Base-by-base conservation (phyloP, 2,797 vertebrate species). In the Zenarchopterus dispar region DNA sequence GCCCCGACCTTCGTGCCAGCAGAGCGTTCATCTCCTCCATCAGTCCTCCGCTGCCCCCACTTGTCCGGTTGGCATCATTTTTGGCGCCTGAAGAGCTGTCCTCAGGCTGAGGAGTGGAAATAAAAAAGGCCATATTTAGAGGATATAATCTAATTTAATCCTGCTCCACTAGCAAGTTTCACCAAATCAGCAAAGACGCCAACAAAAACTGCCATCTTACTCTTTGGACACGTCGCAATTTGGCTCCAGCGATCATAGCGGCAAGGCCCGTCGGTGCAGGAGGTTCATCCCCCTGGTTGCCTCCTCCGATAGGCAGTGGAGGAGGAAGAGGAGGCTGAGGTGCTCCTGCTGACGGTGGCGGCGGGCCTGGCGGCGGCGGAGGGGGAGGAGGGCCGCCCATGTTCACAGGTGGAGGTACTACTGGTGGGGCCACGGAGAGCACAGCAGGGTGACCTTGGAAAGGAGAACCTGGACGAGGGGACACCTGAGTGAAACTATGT, bases 11-110 rank as follows among this genome's bases (percentile, higher is more conserved):
- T 93, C 96, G 95, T 16, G 97, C 97, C 88, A 99, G 90, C 69
- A 99, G 93, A 66, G 97, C 98, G 81, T 99, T 98, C 97, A 99
- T 99, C 88, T 99, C 97, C 88, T 99, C 97, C 97, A 99, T 99
- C 87, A 99, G 93, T 16, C 97, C 97, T 18, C 96, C 96, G 8
- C 95, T 95, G 0, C 97, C 96, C 73, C 97, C 97, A 22, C 97
- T 97, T 43, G 96, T 94, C 87, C 96, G 94, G 93, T 95, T 95
- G 87, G 96, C 96, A 1, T 95, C 96, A 51, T 95, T 98, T 59
- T 96, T 94, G 88, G 83, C 86, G 88, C 79, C 91, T 62, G 91
- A 87, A 59, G 90, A 88, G 73, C 57, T 89, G 44, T 99, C 97
- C 73, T 98, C 97, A 68, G 96, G 85, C 96, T 98, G 86, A 58